Conservation (phyloP, 2,888 invertebrate genomes). For the Tetrapedia diversipes region DNA sequence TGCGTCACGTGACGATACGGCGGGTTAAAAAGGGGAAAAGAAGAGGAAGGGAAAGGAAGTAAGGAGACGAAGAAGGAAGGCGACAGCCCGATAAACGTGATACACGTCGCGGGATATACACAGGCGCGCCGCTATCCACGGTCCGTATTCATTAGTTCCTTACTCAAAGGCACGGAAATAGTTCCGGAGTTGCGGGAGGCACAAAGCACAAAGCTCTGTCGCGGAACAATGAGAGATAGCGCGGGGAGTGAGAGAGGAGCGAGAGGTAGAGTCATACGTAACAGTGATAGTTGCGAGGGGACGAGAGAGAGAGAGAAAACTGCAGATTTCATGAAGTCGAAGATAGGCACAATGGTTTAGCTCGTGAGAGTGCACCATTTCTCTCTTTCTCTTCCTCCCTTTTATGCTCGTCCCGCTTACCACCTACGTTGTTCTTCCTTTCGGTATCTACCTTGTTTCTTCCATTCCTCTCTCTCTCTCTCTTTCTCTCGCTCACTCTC, state of each 20-base stretch:
- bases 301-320: constrained; percentile 58
- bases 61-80: constrained; percentile 59
- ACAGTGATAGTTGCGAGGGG: constrained; percentile 42
- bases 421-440: too few relatives aligned
- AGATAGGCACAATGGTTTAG: constrained; percentile 82
- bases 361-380: constrained; percentile 73
- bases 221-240: constrained; percentile 79
- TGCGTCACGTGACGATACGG: constrained; percentile 51
- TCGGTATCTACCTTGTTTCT: constrained; percentile 37
- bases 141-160: constrained; percentile 82
- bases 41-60: constrained; percentile 36
- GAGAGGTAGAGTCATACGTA: constrained; percentile 48
- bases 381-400: constrained; percentile 52
- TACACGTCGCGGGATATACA: constrained; percentile 62
- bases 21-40: constrained; percentile 36
- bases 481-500: neutral
- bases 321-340: constrained; percentile 82
- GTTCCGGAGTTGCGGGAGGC: constrained; percentile 80
- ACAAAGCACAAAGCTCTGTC: constrained; percentile 82
- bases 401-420: too few relatives aligned
- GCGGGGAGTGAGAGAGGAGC: constrained; percentile 54
- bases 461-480: constrained; percentile 66
- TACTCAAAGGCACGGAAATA: constrained; percentile 81
- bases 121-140: constrained; percentile 66
- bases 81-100: constrained; percentile 65